Percentiles rank a stretch among this genome's conserved stretches.
These are phyloP conservation scores for Archips xylosteana DNA, from an alignment of 2,888 invertebrate genomes.

Conservation along the genomic window DNA sequence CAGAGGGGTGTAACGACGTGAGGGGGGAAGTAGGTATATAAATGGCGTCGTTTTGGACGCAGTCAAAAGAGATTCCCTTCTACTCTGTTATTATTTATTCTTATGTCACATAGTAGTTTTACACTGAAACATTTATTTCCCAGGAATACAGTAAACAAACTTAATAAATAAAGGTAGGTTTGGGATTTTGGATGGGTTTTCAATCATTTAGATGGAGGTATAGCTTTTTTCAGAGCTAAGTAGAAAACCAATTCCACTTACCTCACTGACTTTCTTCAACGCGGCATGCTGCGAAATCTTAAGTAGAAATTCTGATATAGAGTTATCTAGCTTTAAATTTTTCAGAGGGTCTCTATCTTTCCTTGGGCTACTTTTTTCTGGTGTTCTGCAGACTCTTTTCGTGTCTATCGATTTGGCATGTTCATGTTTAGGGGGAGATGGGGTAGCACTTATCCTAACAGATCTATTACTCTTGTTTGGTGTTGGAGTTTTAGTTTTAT, in stretches of 20 bases:
- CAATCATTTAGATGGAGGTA: too few species aligned
- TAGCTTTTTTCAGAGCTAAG: too few species aligned
- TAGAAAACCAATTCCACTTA: constrained; percentile 43
- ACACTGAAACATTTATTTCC: too few species aligned
- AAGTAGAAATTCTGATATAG: constrained; percentile 58
- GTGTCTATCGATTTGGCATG: constrained; percentile 41
- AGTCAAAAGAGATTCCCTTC: too few species aligned
- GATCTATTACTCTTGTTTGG: constrained; percentile 53
- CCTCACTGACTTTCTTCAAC: constrained; percentile 55
- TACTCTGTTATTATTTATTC: too few species aligned
- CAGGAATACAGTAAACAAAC: too few species aligned
- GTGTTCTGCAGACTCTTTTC: constrained; percentile 53
- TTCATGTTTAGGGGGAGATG: constrained; percentile 54
- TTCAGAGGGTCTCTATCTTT: constrained; percentile 62
- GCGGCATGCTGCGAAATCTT: constrained; percentile 57
- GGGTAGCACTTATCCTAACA: constrained; percentile 57
- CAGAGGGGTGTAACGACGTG: too few species aligned
- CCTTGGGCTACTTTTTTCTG: constrained; percentile 52
- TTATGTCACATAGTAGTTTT: too few species aligned
- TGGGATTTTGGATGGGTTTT: too few species aligned
- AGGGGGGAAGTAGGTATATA: too few species aligned
- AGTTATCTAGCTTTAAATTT: constrained; percentile 61
- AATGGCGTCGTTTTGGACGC: too few species aligned
- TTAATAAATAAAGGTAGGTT: too few species aligned
- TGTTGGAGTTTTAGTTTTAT: constrained; percentile 47